These are phyloP conservation scores for Benthosema pterotum DNA, from an alignment of 2,797 vertebrate species.

Conservation along the genomic window DNA sequence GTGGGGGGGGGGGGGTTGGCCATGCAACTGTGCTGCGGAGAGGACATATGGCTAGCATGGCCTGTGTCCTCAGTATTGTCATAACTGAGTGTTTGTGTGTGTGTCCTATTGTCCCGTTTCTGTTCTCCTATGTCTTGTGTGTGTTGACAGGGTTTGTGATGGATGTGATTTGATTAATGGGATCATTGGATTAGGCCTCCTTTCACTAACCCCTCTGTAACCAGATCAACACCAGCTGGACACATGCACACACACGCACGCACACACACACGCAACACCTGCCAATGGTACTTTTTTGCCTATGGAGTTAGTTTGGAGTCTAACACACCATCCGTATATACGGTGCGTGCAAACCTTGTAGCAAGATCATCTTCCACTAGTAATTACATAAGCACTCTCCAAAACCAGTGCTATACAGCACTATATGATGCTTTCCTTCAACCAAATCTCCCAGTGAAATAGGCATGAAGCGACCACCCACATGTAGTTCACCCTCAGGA, in stretches of 20 bases:
- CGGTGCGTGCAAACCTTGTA: no score
- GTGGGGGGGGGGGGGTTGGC: constrained; percentile 41
- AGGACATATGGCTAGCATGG: constrained; percentile 59
- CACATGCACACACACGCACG: constrained; percentile 4
- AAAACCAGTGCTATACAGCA: no score
- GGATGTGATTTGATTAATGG: constrained; percentile 34
- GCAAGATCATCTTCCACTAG: no score
- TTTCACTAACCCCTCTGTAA: constrained; percentile 34
- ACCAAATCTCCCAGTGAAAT: background rate
- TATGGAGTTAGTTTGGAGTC: no score
- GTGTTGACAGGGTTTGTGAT: constrained; percentile 43
- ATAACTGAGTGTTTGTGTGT: background rate
- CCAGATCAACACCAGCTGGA: constrained; percentile 48
- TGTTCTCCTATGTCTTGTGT: background rate
- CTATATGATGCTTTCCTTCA: no score
- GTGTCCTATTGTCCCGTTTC: background rate
- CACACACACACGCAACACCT: background rate
- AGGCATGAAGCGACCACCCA: constrained; percentile 27
- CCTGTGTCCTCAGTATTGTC: constrained; percentile 42
- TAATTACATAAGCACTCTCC: no score
- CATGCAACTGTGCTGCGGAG: constrained; percentile 47
- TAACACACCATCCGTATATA: no score
- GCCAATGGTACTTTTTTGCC: no score
- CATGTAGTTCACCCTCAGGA: background rate
- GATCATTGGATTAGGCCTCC: constrained; percentile 41